phyloP scores from a whole-genome alignment of 2,888 invertebrate species.

The Hydrotaea cyrtoneurina region DNA sequence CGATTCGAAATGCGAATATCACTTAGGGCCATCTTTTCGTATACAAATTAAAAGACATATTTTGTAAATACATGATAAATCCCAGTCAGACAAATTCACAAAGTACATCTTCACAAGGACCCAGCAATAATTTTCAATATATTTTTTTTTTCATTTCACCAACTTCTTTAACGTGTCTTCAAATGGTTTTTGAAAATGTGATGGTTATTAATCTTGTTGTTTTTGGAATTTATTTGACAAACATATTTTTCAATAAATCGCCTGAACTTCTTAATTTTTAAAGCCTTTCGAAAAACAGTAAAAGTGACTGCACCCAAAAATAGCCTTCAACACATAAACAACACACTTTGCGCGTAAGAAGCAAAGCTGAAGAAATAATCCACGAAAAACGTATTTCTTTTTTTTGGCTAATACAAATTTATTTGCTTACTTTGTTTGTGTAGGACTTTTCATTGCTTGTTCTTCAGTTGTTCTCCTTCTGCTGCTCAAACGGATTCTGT shows the following conservation, averaged over 20 bases:
- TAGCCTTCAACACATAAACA: neutral
- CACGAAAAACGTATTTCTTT: slow-evolving; percentile 6
- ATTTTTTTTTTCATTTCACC: too few relatives aligned
- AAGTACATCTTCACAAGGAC: too few relatives aligned
- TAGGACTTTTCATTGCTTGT: neutral
- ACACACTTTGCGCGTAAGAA: neutral
- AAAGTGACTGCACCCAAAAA: neutral
- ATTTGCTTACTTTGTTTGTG: slow-evolving; percentile 36
- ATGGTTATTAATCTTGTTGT: too few relatives aligned
- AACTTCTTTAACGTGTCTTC: slow-evolving; percentile 5
- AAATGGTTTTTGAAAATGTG: too few relatives aligned
- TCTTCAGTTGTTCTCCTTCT: neutral
- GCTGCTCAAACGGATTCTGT: neutral
- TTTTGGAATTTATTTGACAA: neutral
- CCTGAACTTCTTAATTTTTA: neutral
- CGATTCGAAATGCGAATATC: too few relatives aligned
- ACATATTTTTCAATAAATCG: slow-evolving; percentile 26
- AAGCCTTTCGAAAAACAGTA: slow-evolving; percentile 19
- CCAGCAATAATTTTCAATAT: too few relatives aligned
- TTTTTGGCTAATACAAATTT: slow-evolving; percentile 34
- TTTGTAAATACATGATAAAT: too few relatives aligned
- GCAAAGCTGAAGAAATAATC: slow-evolving; percentile 19
- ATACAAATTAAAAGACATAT: too few relatives aligned
- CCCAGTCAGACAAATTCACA: too few relatives aligned
- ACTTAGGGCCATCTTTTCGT: too few relatives aligned